Base-by-base conservation (phyloP, 1,140 invertebrate genomes). In the Drosophila obscura region DNA sequence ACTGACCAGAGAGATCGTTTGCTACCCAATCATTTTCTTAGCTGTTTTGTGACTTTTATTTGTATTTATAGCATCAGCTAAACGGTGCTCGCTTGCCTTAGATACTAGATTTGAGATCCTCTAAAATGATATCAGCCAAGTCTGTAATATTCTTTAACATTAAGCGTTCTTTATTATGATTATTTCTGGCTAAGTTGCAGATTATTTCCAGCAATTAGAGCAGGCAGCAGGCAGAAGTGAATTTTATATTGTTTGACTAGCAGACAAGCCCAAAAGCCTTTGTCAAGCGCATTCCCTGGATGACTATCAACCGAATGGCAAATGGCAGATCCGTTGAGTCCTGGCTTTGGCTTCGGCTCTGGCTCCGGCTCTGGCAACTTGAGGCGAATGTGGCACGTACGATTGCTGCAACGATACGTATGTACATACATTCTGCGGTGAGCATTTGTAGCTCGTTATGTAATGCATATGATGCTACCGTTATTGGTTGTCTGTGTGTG, bases 361-460 rank as follows among this genome's bases (percentile, higher is more conserved):
- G 53, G 22, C 39, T 0, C 5, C 5, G 22, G 4, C n/a, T 28
- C 57, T 28, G 49, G 45, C 28, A 55, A 74, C 64, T 57, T 62
- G 57, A 52, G 50, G 66, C 57, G 57, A 82, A 73, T 77, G 71
- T 63, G 82, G 77, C 82, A 88, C 82, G 82, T 88, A 68, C 74
- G 72, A n/a, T 66, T 46, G 59, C 53, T 77, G 79, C 82, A 75
- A 69, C 72, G 73, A 73, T 76, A 79, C 65, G 60, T 76, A 79
- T 63, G 60, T 28, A 60, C 75, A 73, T 57, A 79, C 74, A 87
- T 66, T 79, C 67, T 88, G 83, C 53, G 82, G 81, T 73, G 63
- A 82, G 62, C 74, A 85, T 85, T 87, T 87, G 77, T 75, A 87
- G 82, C 78, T 85, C 82, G 82, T 87, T 87, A 81, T 56, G 55